Base-by-base conservation (phyloP, 2,113 vertebrate species). In the Silurus asotus region DNA sequence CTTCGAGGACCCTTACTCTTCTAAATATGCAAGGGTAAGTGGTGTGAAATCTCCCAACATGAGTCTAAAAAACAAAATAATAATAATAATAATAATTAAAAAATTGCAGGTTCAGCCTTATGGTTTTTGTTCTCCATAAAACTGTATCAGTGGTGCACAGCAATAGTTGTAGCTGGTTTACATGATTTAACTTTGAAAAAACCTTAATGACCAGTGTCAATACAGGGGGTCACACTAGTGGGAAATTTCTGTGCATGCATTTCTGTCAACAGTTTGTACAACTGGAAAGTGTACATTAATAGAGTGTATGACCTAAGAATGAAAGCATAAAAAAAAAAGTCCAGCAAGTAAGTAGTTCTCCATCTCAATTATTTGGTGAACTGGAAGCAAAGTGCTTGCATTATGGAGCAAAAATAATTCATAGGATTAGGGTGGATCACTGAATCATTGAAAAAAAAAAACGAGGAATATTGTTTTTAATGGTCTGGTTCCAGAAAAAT, bases 1-100 rank as follows among this genome's bases (percentile, higher is more conserved):
- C 48, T 97, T 97, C 89, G 96, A 97, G 93, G 96, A 97, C 83
- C 96, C 96, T 28, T 97, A 97, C 91, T 97, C 96, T 25, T 97
- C 96, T 89, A 95, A 96, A 95, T 97, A 96, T 75, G 96, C 96
- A 93, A 94, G 96, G 95, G 96, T 97, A 95, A 96, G 96, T 93
- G 51, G 37, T 49, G 13, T 70, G 3, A 45, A n/a, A 7, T 64
- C 25, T 70, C 51, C 51, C 28, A 58, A 19, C 76, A 37, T 61
- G 19, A 61, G n/a, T 14, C 3, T 15, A 76, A 37, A 37, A 37
- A 37, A 37, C 37, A 37, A 37, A 37, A 37, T 37, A 37, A 37
- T 37, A 37, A 37, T 37, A 37, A 37, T 37, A 37, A 37, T 37
- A 37, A 37, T 37, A 37, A 37, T 37, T 37, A 37, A 37, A 56